Evolutionary conservation across 2,888 invertebrate species (phyloP), one percentile per base, ranked within the genome.

Genomic region (Poecilobothrus nobilitatus): DNA sequence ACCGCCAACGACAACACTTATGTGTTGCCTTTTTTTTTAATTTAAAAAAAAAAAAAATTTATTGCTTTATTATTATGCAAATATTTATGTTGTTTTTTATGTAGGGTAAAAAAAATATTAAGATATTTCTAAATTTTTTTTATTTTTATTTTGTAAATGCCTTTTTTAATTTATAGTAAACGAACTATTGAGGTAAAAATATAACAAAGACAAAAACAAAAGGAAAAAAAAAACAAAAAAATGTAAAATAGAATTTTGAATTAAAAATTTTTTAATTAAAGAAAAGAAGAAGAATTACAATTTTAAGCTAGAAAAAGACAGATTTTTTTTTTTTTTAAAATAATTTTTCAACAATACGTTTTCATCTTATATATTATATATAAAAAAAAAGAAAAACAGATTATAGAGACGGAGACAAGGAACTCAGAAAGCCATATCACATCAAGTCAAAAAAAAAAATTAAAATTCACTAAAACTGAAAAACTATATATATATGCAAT

Each of bases 1-100:
- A 69, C 20, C 65, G 62, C 63, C 67, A 65, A 67, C n/a, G 68
- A 65, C 27, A 65, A 67, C 33, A 18, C 53, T 53, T 53, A 9
- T 12, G 18, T 53, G 53, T 53, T 53, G 53, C 18, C 18, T 12
- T 53, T 6, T 53, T 18, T 18, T 18, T 12, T 41, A 15, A 12
- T 15, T 41, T 41, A 41, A 15, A 15, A 41, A 15, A 41, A 12
- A 41, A 12, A 12, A 15, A 41, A 41, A 41, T 41, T 53, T 53
- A 37, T 37, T 37, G 10, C 8, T 37, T 37, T 37, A 37, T 37
- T 10, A 37, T 27, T 37, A 12, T 37, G 37, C 8, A 37, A 37
- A 34, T 64, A 66, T 63, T 67, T 33, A 15, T 37, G 21, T 69
- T 68, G 33, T 64, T 63, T 67, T 8, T 66, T 41, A 18, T 64